Evolutionary conservation across 2,888 invertebrate genomes (phyloP).

Genomic region (Athalia rosae): DNA sequence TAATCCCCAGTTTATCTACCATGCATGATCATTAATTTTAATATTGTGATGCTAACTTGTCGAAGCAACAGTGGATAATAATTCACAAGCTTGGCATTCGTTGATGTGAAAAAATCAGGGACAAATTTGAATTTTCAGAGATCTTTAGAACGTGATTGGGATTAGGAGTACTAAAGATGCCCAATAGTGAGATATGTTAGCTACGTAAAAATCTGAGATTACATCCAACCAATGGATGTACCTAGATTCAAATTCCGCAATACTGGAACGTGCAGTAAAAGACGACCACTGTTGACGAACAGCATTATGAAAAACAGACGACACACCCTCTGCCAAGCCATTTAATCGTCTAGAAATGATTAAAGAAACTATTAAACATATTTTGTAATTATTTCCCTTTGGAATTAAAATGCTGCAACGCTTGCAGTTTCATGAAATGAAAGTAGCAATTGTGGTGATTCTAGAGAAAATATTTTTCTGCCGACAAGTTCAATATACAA

Average conservation of each 20-base stretch:
- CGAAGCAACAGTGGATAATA: too few species aligned
- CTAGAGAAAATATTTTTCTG: too few species aligned
- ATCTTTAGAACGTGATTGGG: neutral
- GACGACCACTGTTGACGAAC: constrained; percentile 79
- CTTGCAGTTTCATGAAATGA: neutral
- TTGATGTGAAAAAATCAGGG: neutral
- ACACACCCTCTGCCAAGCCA: constrained; percentile 83
- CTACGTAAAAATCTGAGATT: constrained; percentile 5
- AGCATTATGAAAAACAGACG: constrained; percentile 81
- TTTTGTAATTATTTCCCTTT: neutral
- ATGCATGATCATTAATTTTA: too few species aligned
- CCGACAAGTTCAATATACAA: neutral
- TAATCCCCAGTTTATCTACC: too few species aligned
- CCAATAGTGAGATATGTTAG: neutral
- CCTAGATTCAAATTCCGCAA: constrained; percentile 80
- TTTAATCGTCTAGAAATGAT: constrained; percentile 78
- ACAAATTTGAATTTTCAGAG: neutral
- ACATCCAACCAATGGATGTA: constrained; percentile 67
- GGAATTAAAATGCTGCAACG: neutral
- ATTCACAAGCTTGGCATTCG: neutral
- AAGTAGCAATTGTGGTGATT: neutral
- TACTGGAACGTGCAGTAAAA: constrained; percentile 58
- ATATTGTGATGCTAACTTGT: too few species aligned
- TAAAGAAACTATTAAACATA: constrained; percentile 15
- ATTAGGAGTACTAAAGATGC: neutral